Percentiles rank a stretch among this genome's conserved stretches.
Conservation (phyloP, 2,888 invertebrate species). For the Margaritifera margaritifera region DNA sequence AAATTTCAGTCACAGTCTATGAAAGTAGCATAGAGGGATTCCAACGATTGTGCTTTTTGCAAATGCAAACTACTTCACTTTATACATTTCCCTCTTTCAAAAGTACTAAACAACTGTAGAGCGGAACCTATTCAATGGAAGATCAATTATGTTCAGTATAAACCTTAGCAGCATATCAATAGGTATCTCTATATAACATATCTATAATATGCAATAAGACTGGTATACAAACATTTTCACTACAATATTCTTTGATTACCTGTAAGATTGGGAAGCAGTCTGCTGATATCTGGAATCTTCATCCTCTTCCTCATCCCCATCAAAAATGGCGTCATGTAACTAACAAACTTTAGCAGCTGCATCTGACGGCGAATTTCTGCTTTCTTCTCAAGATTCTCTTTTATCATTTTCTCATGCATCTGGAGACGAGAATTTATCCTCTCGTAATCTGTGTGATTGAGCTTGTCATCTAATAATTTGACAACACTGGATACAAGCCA, state of each 20-base stretch:
- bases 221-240: too few relatives aligned
- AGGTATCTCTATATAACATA: too few relatives aligned
- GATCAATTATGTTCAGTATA: too few relatives aligned
- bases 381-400: conserved; percentile 64
- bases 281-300: conserved; percentile 68
- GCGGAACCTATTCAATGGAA: too few relatives aligned
- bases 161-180: too few relatives aligned
- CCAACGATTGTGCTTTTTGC: too few relatives aligned
- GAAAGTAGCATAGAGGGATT: too few relatives aligned
- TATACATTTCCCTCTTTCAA: too few relatives aligned
- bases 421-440: conserved; percentile 69
- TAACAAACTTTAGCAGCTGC: conserved; percentile 67
- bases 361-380: conserved; percentile 61
- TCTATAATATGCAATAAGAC: too few relatives aligned
- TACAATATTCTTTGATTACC: conserved; percentile 45
- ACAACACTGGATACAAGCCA: conserved; percentile 67
- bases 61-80: too few relatives aligned
- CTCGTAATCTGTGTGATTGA: conserved; percentile 68
- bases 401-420: conserved; percentile 66
- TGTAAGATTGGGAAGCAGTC: conserved; percentile 63
- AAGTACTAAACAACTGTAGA: too few relatives aligned
- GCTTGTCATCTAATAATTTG: conserved; percentile 61
- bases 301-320: conserved; percentile 71
- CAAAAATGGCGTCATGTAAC: conserved; percentile 70
- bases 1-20: too few relatives aligned